Evolutionary conservation across 1,140 invertebrate genomes (phyloP).

Genomic region (Prorops nasuta): DNA sequence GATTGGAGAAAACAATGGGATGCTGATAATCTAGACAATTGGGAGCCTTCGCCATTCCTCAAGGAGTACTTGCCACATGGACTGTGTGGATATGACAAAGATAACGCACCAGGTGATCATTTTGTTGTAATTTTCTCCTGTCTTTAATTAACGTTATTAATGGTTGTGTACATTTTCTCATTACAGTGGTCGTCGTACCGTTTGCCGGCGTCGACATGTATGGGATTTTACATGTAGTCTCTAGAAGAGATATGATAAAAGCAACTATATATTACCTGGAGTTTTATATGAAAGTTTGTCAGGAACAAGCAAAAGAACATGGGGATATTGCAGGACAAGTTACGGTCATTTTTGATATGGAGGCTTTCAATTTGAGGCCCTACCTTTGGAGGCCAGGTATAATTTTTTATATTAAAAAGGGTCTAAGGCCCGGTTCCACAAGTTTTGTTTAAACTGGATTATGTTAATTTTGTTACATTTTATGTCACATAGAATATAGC

Average conservation of each 20-base stretch:
- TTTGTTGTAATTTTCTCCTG: constrained; percentile 1
- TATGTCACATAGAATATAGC: no score
- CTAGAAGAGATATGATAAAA: constrained; percentile 71
- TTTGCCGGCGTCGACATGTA: constrained; percentile 74
- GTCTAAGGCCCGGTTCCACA: no score
- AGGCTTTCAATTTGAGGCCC: constrained; percentile 77
- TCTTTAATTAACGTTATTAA: not conserved
- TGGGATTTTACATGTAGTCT: constrained; percentile 76
- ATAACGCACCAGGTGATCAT: constrained; percentile 74
- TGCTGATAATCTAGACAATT: constrained; percentile 68
- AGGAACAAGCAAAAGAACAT: constrained; percentile 61
- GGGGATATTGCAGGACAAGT: constrained; percentile 65
- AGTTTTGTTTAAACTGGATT: no score
- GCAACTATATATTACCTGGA: constrained; percentile 67
- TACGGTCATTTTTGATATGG: constrained; percentile 81
- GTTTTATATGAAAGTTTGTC: constrained; percentile 60
- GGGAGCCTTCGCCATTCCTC: constrained; percentile 71
- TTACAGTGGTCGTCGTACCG: constrained; percentile 69
- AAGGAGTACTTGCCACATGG: constrained; percentile 75
- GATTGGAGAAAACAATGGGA: constrained; percentile 78
- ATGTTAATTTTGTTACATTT: no score
- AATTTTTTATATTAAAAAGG: no score
- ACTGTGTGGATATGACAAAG: constrained; percentile 75
- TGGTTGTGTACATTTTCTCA: constrained; percentile 21
- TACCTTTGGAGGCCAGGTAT: constrained; percentile 83